Evolutionary conservation across 2,888 invertebrate genomes (phyloP), one percentile per base, ranked within the genome.

Genomic region (Tenthredo distinguenda): DNA sequence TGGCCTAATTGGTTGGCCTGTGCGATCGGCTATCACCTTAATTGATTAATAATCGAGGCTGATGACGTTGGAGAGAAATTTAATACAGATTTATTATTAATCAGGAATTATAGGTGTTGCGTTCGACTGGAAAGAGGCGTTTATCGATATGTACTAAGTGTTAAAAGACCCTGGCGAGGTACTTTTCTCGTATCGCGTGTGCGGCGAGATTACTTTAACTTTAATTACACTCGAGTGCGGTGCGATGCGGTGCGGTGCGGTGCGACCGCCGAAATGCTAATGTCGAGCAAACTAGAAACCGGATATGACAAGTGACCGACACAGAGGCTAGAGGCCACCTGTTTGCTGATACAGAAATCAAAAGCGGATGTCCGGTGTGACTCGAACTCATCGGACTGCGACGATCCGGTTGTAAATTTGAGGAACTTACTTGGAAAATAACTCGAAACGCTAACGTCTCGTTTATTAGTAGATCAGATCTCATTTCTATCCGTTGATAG

Each of bases 321-420:
- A 68, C 68, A 83, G 68, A 83, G 83, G 87, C 88, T 86, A 87
- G 88, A 88, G 88, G 87, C 87, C 89, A 89, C 88, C 89, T 89
- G 89, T 88, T 87, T 83, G 83, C 87, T 88, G 89, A 89, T 89
- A 92, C 89, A 90, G 91, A 93, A 93, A 92, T 93, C 92, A 92
- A 92, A 93, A 93, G 91, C 93, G 93, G 93, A 93, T 92, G 92
- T 91, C 91, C 90, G 91, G 86, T 90, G 88, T 88, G 89, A 90
- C 89, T 88, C 88, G 88, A 87, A 90, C 87, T 90, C 92, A 91
- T 89, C 92, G 89, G 87, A 87, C 88, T 91, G 90, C 89, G 90
- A 79, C 87, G 84, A 68, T 83, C 68, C 68, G 81, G 68, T 47
- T 83, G 15, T 31, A 71, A 31, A 43, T 68, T 47, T 40, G 37